Conservation (phyloP, 2,888 invertebrate species). For the Oxycera nigricornis region DNA sequence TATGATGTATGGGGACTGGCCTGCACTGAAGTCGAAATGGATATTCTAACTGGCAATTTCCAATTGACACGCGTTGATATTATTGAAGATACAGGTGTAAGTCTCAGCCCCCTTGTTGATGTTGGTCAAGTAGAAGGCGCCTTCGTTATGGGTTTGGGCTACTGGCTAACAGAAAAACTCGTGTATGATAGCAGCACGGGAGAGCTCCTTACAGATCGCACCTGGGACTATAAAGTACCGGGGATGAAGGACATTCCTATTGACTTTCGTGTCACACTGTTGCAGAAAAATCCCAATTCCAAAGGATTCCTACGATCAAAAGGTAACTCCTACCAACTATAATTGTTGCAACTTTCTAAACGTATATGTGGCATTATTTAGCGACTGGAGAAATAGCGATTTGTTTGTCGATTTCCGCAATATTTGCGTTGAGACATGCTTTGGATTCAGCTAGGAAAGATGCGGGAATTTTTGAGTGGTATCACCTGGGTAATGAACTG, state of each 20-base stretch:
- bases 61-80: constrained; percentile 70
- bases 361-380: too few species aligned
- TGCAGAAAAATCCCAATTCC: constrained; percentile 64
- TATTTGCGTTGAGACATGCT: constrained; percentile 71
- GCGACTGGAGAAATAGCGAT: constrained; percentile 67
- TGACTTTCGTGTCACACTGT: constrained; percentile 66
- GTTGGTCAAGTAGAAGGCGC: constrained; percentile 73
- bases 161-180: constrained; percentile 68
- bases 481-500: too few species aligned
- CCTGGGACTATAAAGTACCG: constrained; percentile 70
- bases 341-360: too few species aligned
- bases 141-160: constrained; percentile 67
- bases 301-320: constrained; percentile 66
- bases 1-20: constrained; percentile 70
- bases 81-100: constrained; percentile 73
- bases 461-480: constrained; percentile 62
- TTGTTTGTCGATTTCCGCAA: constrained; percentile 63
- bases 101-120: constrained; percentile 68
- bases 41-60: constrained; percentile 76
- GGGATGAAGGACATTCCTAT: constrained; percentile 68
- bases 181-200: constrained; percentile 65
- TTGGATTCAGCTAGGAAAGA: constrained; percentile 70
- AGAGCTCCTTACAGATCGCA: constrained; percentile 65
- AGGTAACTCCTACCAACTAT: constrained; percentile 60
- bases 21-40: constrained; percentile 73